A percentile compares a stretch with the other conserved stretches of the same genome.
Evolutionary conservation across 53 echinoderm and acorn worm species (phyloP).

Genomic region (Echinarachnius parma): DNA sequence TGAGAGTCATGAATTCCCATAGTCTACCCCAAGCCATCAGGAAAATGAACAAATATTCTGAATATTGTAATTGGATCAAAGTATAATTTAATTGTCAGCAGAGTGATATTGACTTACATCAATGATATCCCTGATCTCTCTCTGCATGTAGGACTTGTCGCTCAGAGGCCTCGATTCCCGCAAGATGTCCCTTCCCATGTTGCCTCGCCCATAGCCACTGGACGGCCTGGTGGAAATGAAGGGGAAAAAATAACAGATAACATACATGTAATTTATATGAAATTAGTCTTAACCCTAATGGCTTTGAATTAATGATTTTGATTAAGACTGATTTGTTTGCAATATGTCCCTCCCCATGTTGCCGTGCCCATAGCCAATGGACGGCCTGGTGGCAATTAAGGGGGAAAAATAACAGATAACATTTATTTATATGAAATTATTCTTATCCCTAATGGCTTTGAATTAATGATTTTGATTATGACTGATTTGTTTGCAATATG

Average conservation of each 20-base stretch:
- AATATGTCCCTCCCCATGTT: conserved; percentile 67
- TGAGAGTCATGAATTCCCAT: no score
- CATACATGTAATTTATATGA: no score
- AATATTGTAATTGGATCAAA: background rate
- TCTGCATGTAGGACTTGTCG: conserved; percentile 84
- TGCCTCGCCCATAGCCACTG: conserved; percentile 70
- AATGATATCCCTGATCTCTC: conserved; percentile 74
- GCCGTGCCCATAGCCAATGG: conserved; percentile 68
- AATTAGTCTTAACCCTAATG: no score
- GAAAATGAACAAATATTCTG: background rate
- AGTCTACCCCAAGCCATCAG: no score
- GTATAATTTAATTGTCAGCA: background rate
- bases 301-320: no score
- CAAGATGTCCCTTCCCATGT: conserved; percentile 63
- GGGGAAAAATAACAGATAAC: background rate
- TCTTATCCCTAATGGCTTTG: no score
- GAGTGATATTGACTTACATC: conserved; percentile 54
- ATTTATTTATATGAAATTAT: no score
- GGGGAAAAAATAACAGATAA: background rate
- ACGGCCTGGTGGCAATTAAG: conserved; percentile 41
- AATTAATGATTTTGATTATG: no score
- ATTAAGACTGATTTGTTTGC: no score
- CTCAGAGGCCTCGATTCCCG: conserved; percentile 82
- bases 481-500: no score
- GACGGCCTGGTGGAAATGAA: conserved; percentile 49